phyloP scores from a whole-genome alignment of 2,113 vertebrate genomes.

The Cyanoderma ruficeps region DNA sequence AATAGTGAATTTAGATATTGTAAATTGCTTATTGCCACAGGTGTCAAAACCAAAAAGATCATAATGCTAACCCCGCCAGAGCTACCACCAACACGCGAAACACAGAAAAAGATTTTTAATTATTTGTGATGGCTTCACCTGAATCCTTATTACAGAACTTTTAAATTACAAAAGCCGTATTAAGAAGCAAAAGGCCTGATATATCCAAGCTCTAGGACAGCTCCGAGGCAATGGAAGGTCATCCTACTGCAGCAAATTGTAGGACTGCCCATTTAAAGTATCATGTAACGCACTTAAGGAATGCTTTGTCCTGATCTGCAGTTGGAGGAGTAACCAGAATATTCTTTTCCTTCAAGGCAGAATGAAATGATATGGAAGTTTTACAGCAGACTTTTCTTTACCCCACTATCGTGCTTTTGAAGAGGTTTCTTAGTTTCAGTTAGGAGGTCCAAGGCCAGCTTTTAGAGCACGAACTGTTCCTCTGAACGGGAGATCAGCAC shows the following conservation, averaged over 20 bases:
- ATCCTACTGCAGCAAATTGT: not conserved
- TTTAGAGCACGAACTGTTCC: not conserved
- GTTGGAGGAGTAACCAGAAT: not conserved
- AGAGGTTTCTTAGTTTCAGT: not conserved
- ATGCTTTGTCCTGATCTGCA: not conserved
- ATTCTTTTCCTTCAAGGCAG: slow-evolving; percentile 19
- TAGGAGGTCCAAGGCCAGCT: not conserved
- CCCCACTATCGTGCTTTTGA: not conserved
- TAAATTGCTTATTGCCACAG: slow-evolving; percentile 65
- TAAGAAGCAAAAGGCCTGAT: not conserved
- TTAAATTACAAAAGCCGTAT: not conserved
- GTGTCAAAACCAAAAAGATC: slow-evolving; percentile 60
- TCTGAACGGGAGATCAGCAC: not conserved
- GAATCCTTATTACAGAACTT: not conserved
- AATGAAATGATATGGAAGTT: not conserved
- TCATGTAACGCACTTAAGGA: not conserved
- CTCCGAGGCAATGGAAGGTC: not conserved
- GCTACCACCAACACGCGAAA: slow-evolving; percentile 23
- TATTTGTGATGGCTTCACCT: slow-evolving; percentile 17
- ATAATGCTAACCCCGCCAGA: slow-evolving; percentile 12
- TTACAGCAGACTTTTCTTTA: slow-evolving; percentile 11
- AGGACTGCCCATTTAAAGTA: not conserved
- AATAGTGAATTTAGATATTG: slow-evolving; percentile 56
- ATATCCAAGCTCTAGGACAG: not conserved
- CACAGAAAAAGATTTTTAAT: not conserved